Conservation (phyloP, 2,113 vertebrate species). For the Acinonyx jubatus region DNA sequence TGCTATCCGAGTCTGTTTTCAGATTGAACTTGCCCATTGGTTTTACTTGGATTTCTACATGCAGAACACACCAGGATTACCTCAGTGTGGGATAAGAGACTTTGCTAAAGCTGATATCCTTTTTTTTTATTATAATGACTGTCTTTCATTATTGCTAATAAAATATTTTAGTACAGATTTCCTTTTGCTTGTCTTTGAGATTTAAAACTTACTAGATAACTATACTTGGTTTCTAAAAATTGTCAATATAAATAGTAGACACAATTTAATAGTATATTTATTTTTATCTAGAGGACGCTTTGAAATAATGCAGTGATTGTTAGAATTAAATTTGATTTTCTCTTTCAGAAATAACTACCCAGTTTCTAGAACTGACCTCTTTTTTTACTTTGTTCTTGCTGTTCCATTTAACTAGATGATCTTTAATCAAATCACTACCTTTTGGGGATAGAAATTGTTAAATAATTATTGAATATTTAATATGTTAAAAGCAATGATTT, state of each 20-base stretch:
- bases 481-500: neutral
- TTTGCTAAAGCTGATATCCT: slow-evolving; percentile 99
- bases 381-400: slow-evolving; percentile 12
- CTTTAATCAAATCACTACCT: neutral
- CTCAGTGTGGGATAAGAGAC: slow-evolving; percentile 99
- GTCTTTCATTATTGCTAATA: slow-evolving; percentile 41
- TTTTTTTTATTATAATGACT: slow-evolving; percentile 64
- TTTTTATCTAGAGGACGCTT: neutral
- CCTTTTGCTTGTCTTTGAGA: slow-evolving; percentile 15
- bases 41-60: slow-evolving; percentile 99
- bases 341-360: neutral
- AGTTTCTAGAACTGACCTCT: slow-evolving; percentile 1
- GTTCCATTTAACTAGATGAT: neutral
- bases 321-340: slow-evolving; percentile 48
- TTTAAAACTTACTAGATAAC: slow-evolving; percentile 25
- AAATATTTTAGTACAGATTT: slow-evolving; percentile 52
- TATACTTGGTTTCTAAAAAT: neutral
- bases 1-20: slow-evolving; percentile 98
- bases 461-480: neutral
- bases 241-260: slow-evolving; percentile 9
- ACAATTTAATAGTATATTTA: slow-evolving; percentile 20
- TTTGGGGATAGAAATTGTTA: neutral
- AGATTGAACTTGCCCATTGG: slow-evolving; percentile 99
- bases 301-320: neutral
- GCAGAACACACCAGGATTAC: slow-evolving; percentile 96